Evolutionary conservation across 2,113 vertebrate species (phyloP), one percentile per base, ranked within the genome.

Genomic region (Heterotilapia buettikoferi): DNA sequence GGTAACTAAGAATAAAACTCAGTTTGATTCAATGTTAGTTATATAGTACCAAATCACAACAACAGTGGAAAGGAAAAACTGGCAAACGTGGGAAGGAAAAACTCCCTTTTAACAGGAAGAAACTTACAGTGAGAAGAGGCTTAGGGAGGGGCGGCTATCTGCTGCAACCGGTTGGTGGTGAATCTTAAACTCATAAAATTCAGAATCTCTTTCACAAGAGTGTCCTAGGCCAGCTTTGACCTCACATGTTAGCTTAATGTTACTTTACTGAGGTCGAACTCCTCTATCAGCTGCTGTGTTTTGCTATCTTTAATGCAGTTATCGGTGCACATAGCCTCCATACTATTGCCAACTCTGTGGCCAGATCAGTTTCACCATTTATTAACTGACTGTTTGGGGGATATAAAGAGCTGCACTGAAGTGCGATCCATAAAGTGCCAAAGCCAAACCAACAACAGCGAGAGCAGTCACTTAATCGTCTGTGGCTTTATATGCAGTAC

Each of bases 81-180:
- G 61, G 18, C 31, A 38, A 36, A 38, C 6, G 0, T 1, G 18
- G 31, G 19, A 66, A 38, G 61, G 19, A 66, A 68, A 8, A 68
- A 68, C 10, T 38, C 19, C 33, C 19, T 5, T 68, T 68, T 68
- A 8, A 68, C 61, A 38, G 19, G 61, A 68, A 68, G 11, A 5
- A 68, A 0, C 61, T 66, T 2, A 38, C 10, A 66, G 1, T 10
- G 9, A 66, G 2, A 66, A 66, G 19, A 61, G 10, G 16, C 57
- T 0, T 1, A 33, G 57, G 26, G 29, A 61, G 29, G 59, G 1
- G 16, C 0, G 2, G 3, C 0, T 33, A 63, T 33, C 29, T 63
- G 59, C 59, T 33, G 59, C 59, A 63, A 19, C 59, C 0, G 19
- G 19, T 38, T 68, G 33, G 61, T 68, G 33, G 3, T 68, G 61